Conservation (phyloP, 64 coral and sea anemone genomes). For the Stichodactyla helianthus region DNA sequence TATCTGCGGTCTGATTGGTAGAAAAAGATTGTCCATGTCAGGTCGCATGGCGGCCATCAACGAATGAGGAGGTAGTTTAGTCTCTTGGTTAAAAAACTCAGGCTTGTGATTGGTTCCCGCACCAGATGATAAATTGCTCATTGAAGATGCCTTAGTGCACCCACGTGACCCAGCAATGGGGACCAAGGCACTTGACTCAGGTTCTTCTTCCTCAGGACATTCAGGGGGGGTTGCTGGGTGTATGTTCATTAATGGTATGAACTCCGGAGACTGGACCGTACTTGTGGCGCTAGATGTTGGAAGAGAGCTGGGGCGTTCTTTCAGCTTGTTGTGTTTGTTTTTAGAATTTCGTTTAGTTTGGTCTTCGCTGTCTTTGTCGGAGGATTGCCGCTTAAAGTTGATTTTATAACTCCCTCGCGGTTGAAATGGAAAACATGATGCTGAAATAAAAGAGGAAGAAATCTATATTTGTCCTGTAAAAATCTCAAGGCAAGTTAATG, state of each 20-base stretch:
- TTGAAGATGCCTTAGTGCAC: conserved; percentile 35
- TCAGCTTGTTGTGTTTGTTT: background rate
- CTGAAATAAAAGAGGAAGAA: conserved; percentile 1
- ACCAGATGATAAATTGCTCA: conserved; percentile 49
- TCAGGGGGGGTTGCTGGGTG: conserved; percentile 65
- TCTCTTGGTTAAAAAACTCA: conserved; percentile 19
- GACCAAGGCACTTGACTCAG: background rate
- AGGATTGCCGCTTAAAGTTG: background rate
- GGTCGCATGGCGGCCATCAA: conserved; percentile 20
- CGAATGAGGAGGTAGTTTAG: conserved; percentile 44
- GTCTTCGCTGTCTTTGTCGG: background rate
- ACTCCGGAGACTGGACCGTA: conserved; percentile 54
- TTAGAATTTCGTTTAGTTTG: background rate
- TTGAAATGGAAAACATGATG: background rate
- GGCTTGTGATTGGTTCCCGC: conserved; percentile 22
- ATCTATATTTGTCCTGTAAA: background rate
- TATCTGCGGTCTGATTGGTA: conserved; percentile 25
- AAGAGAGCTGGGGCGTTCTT: conserved; percentile 17
- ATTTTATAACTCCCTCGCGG: background rate
- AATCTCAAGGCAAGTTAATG: no score
- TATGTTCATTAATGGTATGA: conserved; percentile 61
- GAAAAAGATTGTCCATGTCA: conserved; percentile 27
- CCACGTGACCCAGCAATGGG: conserved; percentile 8
- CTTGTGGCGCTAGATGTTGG: conserved; percentile 47
- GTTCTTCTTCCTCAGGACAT: conserved; percentile 15